Base-by-base conservation (phyloP, 64 coral and sea anemone species). In the Montipora sp. region DNA sequence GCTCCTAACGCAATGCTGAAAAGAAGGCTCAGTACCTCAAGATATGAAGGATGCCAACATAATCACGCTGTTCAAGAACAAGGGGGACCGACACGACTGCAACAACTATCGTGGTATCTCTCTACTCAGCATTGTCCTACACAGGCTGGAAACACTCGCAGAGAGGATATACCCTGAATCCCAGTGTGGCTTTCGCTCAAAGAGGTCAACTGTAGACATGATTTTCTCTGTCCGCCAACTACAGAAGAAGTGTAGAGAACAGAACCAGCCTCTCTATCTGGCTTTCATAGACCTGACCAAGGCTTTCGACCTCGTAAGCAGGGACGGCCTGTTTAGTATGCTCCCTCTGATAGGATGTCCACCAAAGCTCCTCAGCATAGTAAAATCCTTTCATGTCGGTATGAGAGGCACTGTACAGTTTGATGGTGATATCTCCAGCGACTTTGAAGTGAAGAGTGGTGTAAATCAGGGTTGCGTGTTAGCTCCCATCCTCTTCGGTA, bases 311-410 rank as follows among this genome's bases (percentile, higher is more conserved):
- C 85, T 75, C 3, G 85, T 88, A 4, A 63, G 9, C 59, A 24
- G 57, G 7, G 83, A 69, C 23, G 83, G 83, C 59, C 83, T 87
- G 4, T 88, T 88, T n/a, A 88, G 73, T 15, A 88, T 88, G 10
- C 75, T 79, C 4, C 51, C 58, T 8, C 69, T 66, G 36, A 67
- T 79, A 18, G 75, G 53, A 57, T 57, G 53, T 10, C 53, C 53
- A 57, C 53, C 53, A 57, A 57, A 57, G 53, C 53, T 57, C 8
- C 88, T 80, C 19, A 65, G 73, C n/a, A 67, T 90, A 24, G 79
- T 85, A 5, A 70, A 16, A 73, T 86, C 61, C 63, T 68, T 80
- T 51, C 88, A 80, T 8, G 88, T 70, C 2, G 47, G 77, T 59
- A 79, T 66, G 75, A 79, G 79, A 45, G 43, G 75, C 16, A 70